phyloP scores from a whole-genome alignment of 2,888 invertebrate species.

The Eilema griseolum region DNA sequence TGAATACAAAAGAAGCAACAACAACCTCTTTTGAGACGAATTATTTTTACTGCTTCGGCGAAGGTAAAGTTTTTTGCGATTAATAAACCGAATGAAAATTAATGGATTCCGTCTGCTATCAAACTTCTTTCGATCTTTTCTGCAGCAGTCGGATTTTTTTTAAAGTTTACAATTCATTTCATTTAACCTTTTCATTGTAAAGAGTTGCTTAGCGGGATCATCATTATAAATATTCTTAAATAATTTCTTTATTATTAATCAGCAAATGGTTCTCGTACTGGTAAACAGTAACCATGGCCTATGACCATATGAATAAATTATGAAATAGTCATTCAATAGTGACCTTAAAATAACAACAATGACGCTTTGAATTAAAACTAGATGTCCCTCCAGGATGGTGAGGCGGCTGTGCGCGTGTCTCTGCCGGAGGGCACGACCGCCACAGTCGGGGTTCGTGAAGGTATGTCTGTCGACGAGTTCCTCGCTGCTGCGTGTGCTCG shows the following conservation, averaged over 20 bases:
- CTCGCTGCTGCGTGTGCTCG: slow-evolving; percentile 96
- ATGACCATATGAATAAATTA: too few relatives aligned
- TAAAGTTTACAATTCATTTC: too few relatives aligned
- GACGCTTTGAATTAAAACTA: slow-evolving; percentile 67
- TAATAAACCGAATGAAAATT: too few relatives aligned
- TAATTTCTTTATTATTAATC: background rate
- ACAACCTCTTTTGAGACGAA: background rate
- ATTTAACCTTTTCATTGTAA: too few relatives aligned
- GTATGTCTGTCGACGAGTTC: slow-evolving; percentile 98
- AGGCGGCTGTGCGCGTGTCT: slow-evolving; percentile 95
- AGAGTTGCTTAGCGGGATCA: too few relatives aligned
- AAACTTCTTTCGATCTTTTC: too few relatives aligned
- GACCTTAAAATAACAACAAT: background rate
- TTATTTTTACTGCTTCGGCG: background rate
- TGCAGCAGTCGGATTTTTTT: too few relatives aligned
- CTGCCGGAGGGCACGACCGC: slow-evolving; percentile 94
- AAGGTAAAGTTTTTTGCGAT: too few relatives aligned
- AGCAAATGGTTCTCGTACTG: background rate
- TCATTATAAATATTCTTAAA: too few relatives aligned
- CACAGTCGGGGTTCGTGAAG: slow-evolving; percentile 95
- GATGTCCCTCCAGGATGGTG: slow-evolving; percentile 95
- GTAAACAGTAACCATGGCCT: background rate
- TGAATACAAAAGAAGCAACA: background rate
- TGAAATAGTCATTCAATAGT: background rate
- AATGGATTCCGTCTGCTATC: too few relatives aligned